Evolutionary conservation across 2,113 vertebrate species (phyloP), one percentile per base, ranked within the genome.

Genomic region (Struthio camelus): DNA sequence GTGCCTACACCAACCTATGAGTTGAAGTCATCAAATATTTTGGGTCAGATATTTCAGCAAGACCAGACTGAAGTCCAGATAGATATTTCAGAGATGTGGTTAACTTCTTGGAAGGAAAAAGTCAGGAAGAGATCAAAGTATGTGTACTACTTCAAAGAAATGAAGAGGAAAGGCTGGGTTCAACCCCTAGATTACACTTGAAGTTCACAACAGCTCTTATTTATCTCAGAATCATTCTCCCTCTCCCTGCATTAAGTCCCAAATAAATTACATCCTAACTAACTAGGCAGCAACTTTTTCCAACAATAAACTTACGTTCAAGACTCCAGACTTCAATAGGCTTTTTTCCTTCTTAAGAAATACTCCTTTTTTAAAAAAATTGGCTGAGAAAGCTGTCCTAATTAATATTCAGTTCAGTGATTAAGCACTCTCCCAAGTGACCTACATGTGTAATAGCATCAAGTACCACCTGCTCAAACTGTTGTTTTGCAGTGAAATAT

Each of bases 361-460:
- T 24, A 82, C 28, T 93, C 36, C 1, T 77, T 85, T 85, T 44
- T 3, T 2, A 38, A 93, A 80, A 88, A 93, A 94, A 64, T 9
- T 87, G 78, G 27, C 80, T 91, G 62, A 79, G 91, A 93, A 94
- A 94, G 62, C 72, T 75, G 15, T 96, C 56, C 93, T 96, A 94
- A 96, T 97, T 97, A 97, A 97, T 94, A 97, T 94, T 93, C 95
- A 93, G 51, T 96, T 96, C 85, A 97, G 89, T 87, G 96, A 97
- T 93, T 95, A 91, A 94, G 65, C 51, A 95, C 56, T 93, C 66
- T 97, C 93, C 75, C 97, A 96, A 95, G 86, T 89, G 97, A 97
- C 90, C 85, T 97, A 51, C 96, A 90, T 93, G 88, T 95, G 87
- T 93, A 97, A 96, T 71, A 91, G 77, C 93, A 95, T 96, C 94